Evolutionary conservation across 2,113 vertebrate species (phyloP).

Genomic region (Pluvianellus socialis): DNA sequence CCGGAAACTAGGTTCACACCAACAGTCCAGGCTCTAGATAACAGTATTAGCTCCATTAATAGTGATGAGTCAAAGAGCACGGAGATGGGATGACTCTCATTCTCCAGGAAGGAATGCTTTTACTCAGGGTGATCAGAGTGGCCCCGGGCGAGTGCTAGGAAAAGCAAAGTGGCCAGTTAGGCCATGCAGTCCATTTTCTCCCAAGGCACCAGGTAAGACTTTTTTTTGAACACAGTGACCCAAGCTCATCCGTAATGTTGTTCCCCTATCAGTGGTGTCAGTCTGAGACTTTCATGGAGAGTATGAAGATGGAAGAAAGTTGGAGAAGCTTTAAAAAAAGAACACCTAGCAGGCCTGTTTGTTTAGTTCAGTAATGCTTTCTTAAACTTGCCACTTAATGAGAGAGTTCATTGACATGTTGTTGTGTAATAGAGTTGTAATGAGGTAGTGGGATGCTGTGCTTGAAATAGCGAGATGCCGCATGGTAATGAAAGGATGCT

Average conservation of each 20-base stretch:
- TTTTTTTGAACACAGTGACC: not conserved
- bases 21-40: not conserved
- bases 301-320: not conserved
- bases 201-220: not conserved
- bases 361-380: not conserved
- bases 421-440: not conserved
- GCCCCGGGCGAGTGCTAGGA: not conserved
- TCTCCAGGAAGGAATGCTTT: not conserved
- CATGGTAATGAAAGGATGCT: not conserved
- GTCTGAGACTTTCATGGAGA: not conserved
- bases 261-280: not conserved
- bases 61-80: not conserved
- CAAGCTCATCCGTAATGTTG: fast-evolving
- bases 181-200: not conserved
- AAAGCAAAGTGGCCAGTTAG: not conserved
- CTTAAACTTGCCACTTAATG: not conserved
- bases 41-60: not conserved
- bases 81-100: not conserved
- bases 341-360: not conserved
- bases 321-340: not conserved
- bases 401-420: not conserved
- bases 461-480: not conserved
- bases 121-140: not conserved
- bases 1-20: fast-evolving
- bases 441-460: not conserved